Percentiles rank a stretch among this genome's conserved stretches.
Conservation (phyloP, 2,113 vertebrate species). For the Nicator chloris region DNA sequence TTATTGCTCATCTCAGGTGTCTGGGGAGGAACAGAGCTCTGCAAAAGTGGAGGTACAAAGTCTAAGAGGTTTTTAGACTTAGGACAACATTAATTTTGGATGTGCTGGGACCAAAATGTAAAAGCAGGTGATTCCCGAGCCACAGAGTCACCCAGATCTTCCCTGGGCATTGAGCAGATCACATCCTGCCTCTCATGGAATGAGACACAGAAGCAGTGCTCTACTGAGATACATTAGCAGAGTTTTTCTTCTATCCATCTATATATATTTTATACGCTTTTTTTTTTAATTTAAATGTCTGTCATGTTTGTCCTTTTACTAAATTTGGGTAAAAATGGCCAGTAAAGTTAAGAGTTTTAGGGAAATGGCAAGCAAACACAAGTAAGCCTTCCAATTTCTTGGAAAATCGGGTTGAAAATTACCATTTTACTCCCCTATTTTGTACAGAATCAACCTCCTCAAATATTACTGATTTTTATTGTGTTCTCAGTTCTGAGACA, state of each 20-base stretch:
- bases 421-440: not conserved
- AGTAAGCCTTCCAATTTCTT: not conserved
- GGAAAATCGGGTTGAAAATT: not conserved
- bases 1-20: not conserved
- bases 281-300: not conserved
- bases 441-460: not conserved
- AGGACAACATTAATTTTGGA: fast-evolving
- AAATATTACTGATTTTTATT: not conserved
- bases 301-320: not conserved
- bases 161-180: not conserved
- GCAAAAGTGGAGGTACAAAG: not conserved
- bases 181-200: not conserved
- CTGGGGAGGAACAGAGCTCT: not conserved
- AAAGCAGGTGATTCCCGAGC: not conserved
- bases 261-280: not conserved
- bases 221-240: not conserved
- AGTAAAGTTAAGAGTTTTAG: not conserved
- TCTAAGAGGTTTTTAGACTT: not conserved
- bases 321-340: not conserved
- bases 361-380: not conserved
- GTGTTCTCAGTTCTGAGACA: not conserved
- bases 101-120: not conserved
- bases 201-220: not conserved
- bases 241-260: not conserved
- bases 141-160: not conserved